These are phyloP conservation scores for Drosophila tropicalis DNA, from an alignment of 1,140 invertebrate species.

Conservation along the genomic window DNA sequence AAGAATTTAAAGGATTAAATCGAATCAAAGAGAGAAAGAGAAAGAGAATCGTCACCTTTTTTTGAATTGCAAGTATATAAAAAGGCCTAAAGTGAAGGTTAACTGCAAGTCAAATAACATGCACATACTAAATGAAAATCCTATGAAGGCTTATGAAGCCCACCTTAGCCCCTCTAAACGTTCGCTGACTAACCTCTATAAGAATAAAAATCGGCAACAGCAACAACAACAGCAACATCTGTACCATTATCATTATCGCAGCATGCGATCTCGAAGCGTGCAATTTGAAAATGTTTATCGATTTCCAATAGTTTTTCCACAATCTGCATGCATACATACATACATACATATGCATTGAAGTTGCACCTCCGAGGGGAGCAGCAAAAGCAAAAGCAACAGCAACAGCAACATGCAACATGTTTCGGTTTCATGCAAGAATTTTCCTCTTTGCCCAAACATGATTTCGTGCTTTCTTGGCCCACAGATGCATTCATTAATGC, in stretches of 20 bases:
- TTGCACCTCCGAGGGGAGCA: not conserved
- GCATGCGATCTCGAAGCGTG: slow-evolving; percentile 73
- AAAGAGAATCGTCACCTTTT: not conserved
- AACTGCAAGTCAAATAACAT: slow-evolving; percentile 2
- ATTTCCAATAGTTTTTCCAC: slow-evolving; percentile 65
- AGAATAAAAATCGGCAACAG: not conserved
- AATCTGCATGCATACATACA: slow-evolving; percentile 43
- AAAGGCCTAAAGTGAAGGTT: not conserved
- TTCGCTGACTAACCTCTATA: slow-evolving; percentile 37
- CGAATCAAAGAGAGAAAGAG: not conserved
- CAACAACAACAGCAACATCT: slow-evolving; percentile 32
- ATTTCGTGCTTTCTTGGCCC: slow-evolving; percentile 70
- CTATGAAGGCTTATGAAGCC: not conserved
- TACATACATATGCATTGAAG: too few relatives aligned
- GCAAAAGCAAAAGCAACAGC: not conserved
- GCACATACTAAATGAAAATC: not conserved
- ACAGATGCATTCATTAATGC: slow-evolving; percentile 78
- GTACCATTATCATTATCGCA: slow-evolving; percentile 62
- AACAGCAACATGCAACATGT: slow-evolving; percentile 54
- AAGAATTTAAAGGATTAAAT: too few relatives aligned
- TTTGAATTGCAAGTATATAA: not conserved
- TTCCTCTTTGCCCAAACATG: slow-evolving; percentile 53
- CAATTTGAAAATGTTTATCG: slow-evolving; percentile 76
- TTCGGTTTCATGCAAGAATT: slow-evolving; percentile 71
- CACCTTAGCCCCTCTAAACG: slow-evolving; percentile 8